Evolutionary conservation across 1,140 invertebrate species (phyloP).

Genomic region (Scylla paramamosain): DNA sequence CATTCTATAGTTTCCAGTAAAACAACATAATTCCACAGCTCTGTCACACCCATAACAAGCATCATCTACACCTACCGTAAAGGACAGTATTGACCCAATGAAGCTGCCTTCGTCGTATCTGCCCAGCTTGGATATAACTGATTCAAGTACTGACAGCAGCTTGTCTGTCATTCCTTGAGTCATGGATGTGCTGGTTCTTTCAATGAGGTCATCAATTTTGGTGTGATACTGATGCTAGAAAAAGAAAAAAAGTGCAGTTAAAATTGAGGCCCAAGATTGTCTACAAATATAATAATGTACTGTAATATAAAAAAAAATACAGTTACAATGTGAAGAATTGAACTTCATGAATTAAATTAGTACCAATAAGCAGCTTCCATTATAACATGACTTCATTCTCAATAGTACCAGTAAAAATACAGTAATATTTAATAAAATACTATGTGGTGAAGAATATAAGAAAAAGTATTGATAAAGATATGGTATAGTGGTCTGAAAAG

Average conservation of each 20-base stretch:
- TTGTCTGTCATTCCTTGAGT: constrained; percentile 95
- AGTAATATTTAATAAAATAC: too few relatives aligned
- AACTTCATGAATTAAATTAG: too few relatives aligned
- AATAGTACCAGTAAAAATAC: too few relatives aligned
- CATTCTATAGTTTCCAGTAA: neutral
- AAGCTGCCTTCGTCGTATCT: constrained; percentile 99
- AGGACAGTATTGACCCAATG: constrained; percentile 97
- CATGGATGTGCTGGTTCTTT: constrained; percentile 95
- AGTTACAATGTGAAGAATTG: too few relatives aligned
- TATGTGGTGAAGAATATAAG: too few relatives aligned
- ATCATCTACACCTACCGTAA: constrained; percentile 86
- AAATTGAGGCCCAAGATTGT: constrained; percentile 35
- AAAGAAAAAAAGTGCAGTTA: constrained; percentile 73
- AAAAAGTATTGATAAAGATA: too few relatives aligned
- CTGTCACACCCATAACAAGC: neutral
- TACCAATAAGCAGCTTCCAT: too few relatives aligned
- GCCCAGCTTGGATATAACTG: constrained; percentile 95
- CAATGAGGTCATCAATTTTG: constrained; percentile 97
- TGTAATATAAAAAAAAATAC: too few relatives aligned
- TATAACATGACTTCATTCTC: too few relatives aligned
- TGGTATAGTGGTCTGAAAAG: too few relatives aligned
- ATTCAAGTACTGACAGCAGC: constrained; percentile 95
- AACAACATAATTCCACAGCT: neutral
- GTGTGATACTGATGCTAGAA: constrained; percentile 97
- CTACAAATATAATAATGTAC: neutral